Conservation (phyloP, 2,113 vertebrate species). For the Callipepla squamata region DNA sequence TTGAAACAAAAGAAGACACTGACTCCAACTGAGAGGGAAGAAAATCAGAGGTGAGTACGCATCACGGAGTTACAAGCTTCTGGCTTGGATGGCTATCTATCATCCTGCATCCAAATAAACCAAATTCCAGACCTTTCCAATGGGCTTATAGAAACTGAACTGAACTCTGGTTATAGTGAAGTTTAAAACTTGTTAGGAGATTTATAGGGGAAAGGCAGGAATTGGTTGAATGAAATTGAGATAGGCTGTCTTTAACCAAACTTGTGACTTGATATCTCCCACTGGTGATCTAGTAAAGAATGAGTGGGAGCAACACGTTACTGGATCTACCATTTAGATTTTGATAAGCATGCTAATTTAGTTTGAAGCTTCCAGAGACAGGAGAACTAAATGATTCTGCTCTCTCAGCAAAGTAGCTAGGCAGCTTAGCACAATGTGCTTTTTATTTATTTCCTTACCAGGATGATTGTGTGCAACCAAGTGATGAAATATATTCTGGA, state of each 20-base stretch:
- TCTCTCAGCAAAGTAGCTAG: neutral
- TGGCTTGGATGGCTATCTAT: neutral
- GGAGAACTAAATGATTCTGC: neutral
- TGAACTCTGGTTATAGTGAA: neutral
- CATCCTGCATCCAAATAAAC: neutral
- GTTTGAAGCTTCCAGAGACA: neutral
- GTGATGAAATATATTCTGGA: slow-evolving; percentile 99
- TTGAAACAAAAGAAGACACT: slow-evolving; percentile 93
- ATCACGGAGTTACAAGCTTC: neutral
- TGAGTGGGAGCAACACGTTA: neutral
- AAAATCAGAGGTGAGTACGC: slow-evolving; percentile 91
- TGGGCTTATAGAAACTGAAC: neutral
- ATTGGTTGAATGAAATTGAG: neutral
- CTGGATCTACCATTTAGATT: neutral
- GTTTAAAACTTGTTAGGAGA: neutral
- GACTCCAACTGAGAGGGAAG: slow-evolving; percentile 93
- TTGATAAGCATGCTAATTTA: neutral
- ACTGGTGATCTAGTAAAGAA: neutral
- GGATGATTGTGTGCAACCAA: slow-evolving; percentile 99
- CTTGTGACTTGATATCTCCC: neutral
- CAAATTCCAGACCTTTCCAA: neutral
- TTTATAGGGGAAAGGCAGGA: neutral
- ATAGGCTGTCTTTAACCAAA: neutral
- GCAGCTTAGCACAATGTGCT: neutral
- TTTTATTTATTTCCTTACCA: slow-evolving; percentile 68